Conservation (phyloP, 1,140 invertebrate species). For the Drosophila miranda region DNA sequence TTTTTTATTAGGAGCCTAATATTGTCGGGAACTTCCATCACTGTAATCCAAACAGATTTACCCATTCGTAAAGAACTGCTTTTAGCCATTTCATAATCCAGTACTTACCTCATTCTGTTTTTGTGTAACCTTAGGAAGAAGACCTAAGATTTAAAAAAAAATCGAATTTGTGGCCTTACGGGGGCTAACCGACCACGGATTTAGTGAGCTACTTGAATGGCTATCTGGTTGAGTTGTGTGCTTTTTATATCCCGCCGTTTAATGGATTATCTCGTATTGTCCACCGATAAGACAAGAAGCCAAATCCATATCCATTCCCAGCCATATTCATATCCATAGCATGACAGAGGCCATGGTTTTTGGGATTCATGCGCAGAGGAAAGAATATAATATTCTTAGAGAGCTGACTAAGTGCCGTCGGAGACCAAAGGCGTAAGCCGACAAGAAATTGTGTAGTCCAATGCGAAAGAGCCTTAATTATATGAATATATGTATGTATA, state of each 20-base stretch:
- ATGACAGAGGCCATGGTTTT: conserved; percentile 12
- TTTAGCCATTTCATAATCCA: not conserved
- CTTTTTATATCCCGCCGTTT: conserved; percentile 36
- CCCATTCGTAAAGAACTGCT: too few relatives aligned
- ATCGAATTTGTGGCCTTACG: not conserved
- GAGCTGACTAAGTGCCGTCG: conserved; percentile 48
- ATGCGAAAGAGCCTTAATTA: conserved; percentile 36
- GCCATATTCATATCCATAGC: not conserved
- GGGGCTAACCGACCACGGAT: not conserved
- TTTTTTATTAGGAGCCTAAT: too few relatives aligned
- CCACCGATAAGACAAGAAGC: conserved; percentile 21
- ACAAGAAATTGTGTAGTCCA: conserved; percentile 21
- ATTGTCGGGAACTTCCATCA: too few relatives aligned
- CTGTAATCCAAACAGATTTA: too few relatives aligned
- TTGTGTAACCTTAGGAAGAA: conserved; percentile 30
- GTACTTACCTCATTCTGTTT: conserved; percentile 58
- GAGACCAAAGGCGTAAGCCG: conserved; percentile 47
- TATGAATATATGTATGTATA: conserved; percentile 8
- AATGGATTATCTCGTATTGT: conserved; percentile 19
- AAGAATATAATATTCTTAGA: conserved; percentile 14
- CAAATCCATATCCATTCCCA: conserved; percentile 4
- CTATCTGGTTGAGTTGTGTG: conserved; percentile 7
- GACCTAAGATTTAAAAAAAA: conserved; percentile 21
- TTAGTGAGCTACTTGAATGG: conserved; percentile 14
- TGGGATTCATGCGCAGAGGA: conserved; percentile 30